A percentile compares a stretch with the other conserved stretches of the same genome.
These are phyloP conservation scores for Ginglymostoma cirratum DNA, from an alignment of 2,113 vertebrate species.

Conservation along the genomic window DNA sequence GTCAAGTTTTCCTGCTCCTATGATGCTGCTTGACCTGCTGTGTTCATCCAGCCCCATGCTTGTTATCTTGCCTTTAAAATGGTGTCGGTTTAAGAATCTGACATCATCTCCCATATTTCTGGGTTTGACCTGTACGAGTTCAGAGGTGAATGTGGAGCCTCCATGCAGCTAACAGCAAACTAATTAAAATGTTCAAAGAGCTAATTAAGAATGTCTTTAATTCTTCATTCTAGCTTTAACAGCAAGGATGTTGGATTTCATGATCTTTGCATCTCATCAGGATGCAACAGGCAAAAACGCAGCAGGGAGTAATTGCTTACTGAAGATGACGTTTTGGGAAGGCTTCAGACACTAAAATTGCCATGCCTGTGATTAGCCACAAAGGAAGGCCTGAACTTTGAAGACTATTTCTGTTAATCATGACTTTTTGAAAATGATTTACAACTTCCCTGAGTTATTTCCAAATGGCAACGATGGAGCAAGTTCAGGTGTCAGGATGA, in stretches of 20 bases:
- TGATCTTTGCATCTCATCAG: background rate
- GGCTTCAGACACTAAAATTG: background rate
- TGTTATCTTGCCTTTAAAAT: background rate
- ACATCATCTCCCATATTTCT: background rate
- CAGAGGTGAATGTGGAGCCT: background rate
- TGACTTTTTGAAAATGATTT: background rate
- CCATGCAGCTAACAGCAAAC: background rate
- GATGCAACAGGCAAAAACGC: background rate
- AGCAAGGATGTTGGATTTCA: background rate
- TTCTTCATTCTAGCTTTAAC: background rate
- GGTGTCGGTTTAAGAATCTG: background rate
- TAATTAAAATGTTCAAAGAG: background rate
- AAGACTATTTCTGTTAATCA: background rate
- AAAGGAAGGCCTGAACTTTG: background rate
- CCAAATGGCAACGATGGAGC: background rate
- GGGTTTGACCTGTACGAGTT: background rate
- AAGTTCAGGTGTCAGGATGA: background rate
- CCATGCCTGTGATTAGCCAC: background rate
- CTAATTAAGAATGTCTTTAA: background rate
- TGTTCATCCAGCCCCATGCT: no score
- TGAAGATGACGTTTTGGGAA: background rate
- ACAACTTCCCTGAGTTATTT: background rate
- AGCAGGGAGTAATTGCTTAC: background rate
- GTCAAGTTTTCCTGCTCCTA: no score
- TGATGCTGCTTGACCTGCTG: no score